Base-by-base conservation (phyloP, 2,888 invertebrate genomes). In the Eucriotettix oculatus region DNA sequence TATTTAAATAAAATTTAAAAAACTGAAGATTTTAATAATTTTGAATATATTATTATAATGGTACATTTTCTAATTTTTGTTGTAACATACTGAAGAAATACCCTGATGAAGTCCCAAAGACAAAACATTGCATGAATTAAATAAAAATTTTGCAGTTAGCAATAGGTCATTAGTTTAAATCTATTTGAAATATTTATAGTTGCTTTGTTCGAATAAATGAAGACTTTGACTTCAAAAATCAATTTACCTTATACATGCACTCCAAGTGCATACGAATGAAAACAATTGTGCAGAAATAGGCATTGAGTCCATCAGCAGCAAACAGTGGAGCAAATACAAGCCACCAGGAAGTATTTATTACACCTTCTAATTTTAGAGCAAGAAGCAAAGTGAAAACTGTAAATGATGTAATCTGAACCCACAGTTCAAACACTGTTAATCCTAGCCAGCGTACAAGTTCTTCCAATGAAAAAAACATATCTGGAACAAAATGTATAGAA, bases 401-500 rank as follows among this genome's bases (percentile, higher is more conserved):
- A 59, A 95, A 74, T 5, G 90, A 84, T 60, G 92, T 79, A 55
- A 95, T 76, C 72, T 94, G 91, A 63, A 94, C 82, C 84, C 93
- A 90, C 71, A 98, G 89, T 76, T 98, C 97, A 74, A 97, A 95
- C 61, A 92, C 85, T 16, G 97, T 95, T 58, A 97, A 79, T 65
- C 96, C 95, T 59, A 96, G 79, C 97, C 96, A 97, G 65, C 86
- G 84, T 57, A 92, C 90, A 61, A 97, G 79, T 75, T 97, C 96
- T 66, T 86, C 84, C 59, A 95, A 75, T 57, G 90, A 88, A 74
- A 93, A 89, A 73, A 91, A 88, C 90, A 91, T 91, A 56, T 64
- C 71, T 62, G 29, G 29, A 29, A 29, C 29, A 29, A 29, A 29
- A 29, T 29, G 2, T 29, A 29, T n/a, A n/a, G n/a, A n/a, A n/a